phyloP scores from a whole-genome alignment of 2,113 vertebrate genomes.

The Burhinus bistriatus region DNA sequence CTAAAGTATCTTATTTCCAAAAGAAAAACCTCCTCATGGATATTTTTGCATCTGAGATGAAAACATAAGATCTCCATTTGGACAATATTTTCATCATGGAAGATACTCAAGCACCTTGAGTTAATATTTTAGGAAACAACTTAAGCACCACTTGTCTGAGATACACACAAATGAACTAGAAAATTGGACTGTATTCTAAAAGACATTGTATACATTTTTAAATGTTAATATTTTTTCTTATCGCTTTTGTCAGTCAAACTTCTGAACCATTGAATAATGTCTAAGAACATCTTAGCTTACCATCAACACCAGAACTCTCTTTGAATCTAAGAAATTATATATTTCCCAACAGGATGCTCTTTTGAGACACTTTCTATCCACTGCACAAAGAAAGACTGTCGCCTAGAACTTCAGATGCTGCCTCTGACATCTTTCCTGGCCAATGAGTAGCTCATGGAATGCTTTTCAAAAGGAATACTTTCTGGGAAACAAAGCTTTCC shows the following conservation, averaged over 20 bases:
- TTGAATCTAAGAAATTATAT: neutral
- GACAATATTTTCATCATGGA: neutral
- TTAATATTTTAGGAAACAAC: neutral
- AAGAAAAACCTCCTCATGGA: neutral
- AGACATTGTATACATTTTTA: neutral
- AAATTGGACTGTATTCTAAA: neutral
- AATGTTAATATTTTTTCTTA: neutral
- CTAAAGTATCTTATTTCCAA: neutral
- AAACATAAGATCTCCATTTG: neutral
- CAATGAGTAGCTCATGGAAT: rapidly evolving
- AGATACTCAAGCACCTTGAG: neutral
- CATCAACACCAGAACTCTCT: neutral
- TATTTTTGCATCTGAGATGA: neutral
- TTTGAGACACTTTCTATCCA: neutral
- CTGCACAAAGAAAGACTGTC: neutral
- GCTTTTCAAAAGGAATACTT: neutral
- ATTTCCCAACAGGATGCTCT: neutral
- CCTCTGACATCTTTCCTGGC: neutral
- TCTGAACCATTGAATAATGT: neutral
- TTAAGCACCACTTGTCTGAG: neutral
- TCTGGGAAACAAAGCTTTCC: neutral
- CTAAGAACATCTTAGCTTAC: neutral
- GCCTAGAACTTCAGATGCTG: neutral
- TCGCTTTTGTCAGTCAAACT: neutral
- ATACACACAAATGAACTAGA: neutral